Evolutionary conservation across 2,888 invertebrate species (phyloP).

Genomic region (Troglohyphantes excavatus): DNA sequence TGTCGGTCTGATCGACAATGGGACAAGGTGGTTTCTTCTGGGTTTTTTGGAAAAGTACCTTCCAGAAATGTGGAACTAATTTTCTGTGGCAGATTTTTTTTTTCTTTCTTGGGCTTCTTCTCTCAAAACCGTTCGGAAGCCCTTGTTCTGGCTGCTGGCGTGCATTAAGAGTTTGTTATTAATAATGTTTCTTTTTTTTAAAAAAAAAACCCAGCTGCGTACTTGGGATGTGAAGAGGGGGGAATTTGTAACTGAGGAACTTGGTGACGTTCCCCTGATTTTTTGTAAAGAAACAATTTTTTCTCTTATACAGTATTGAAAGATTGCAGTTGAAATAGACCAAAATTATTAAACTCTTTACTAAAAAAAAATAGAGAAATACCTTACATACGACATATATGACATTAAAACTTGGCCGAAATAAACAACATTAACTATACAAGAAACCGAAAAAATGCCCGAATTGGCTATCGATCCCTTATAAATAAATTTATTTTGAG

Average conservation of each 20-base stretch:
- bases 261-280: neutral
- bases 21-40: conserved; percentile 28
- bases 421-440: too few species aligned
- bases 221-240: neutral
- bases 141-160: conserved; percentile 17
- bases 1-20: conserved; percentile 50
- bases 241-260: neutral
- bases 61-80: conserved; percentile 70
- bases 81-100: conserved; percentile 40
- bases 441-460: too few species aligned
- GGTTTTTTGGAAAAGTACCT: neutral
- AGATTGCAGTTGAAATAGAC: too few species aligned
- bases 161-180: conserved; percentile 15
- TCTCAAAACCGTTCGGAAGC: conserved; percentile 21
- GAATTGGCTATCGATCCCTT: too few species aligned
- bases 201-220: neutral
- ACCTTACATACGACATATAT: too few species aligned
- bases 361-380: too few species aligned
- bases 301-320: too few species aligned
- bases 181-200: conserved; percentile 16
- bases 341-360: too few species aligned
- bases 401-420: too few species aligned
- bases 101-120: neutral
- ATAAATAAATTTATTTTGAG: too few species aligned
- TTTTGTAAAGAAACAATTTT: too few species aligned